Base-by-base conservation (phyloP, 2,888 invertebrate species). In the Oscheius myriophilus region DNA sequence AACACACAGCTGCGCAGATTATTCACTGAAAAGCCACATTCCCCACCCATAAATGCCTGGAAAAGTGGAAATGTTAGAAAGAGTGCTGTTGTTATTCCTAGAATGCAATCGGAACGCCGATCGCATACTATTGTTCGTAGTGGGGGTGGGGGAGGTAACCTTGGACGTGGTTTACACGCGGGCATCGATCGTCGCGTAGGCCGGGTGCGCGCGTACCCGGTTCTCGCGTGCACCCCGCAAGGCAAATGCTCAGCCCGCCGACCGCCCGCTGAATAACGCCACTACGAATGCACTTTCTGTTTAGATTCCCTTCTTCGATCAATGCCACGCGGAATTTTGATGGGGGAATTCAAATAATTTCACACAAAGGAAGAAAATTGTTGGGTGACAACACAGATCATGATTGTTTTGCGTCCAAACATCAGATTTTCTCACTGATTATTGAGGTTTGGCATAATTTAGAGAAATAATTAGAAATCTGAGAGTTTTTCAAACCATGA, bases 141-240 rank as follows among this genome's bases (percentile, higher is more conserved):
- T 61, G 9, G 61, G 61, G 46, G 21, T 43, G 6, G 61, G 41
- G 58, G 43, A 46, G 61, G 61, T 61, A 61, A 61, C 61, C 61
- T 61, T 61, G 61, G 61, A 61, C 61, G 61, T 61, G 61, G 61
- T 61, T 61, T 61, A 61, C 61, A 61, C 61, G 61, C 61, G 33
- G 58, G 49, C 61, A 61, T 61, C 61, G 61, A 61, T 61, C 49
- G 61, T 61, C 33, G 46, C 49, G 61, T 49, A 26, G 61, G 49
- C 49, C 49, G 61, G 49, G 61, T 61, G 61, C 61, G 61, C 46
- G 61, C 49, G 61, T 49, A 61, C 61, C 61, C 61, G 61, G 49
- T 61, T 61, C 46, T 46, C 49, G 25, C n/a, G 46, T 33, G 61
- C 14, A 18, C 46, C 61, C 39, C 49, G 61, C 61, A 49, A 61